A percentile compares a stretch with the other conserved stretches of the same genome.
These are phyloP conservation scores for Nothobranchius kuhntae DNA, from an alignment of 2,113 vertebrate genomes.

Conservation along the genomic window DNA sequence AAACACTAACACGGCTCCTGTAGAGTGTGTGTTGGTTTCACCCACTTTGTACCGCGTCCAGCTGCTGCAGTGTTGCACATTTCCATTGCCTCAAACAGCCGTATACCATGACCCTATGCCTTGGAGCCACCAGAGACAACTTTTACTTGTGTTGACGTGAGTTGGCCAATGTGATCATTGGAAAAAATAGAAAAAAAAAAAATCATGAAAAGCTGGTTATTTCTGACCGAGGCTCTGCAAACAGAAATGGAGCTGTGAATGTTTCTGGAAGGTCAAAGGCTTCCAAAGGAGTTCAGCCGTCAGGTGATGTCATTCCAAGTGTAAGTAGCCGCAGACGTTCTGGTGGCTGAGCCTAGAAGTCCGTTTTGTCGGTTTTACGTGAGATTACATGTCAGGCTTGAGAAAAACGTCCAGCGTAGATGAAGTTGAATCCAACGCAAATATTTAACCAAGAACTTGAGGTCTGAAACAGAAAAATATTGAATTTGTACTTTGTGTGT, in stretches of 20 bases:
- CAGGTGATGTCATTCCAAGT: background rate
- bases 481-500: background rate
- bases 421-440: conserved; percentile 3
- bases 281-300: conserved; percentile 1
- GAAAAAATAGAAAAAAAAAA: conserved; percentile 27
- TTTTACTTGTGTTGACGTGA: conserved; percentile 64
- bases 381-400: background rate
- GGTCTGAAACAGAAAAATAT: background rate
- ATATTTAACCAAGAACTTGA: background rate
- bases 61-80: conserved; percentile 16
- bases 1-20: background rate
- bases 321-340: background rate
- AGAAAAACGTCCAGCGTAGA: background rate
- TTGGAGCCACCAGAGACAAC: conserved; percentile 53
- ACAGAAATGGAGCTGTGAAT: background rate
- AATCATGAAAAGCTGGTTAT: conserved; percentile 42
- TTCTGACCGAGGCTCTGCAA: conserved; percentile 15
- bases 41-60: conserved; percentile 27
- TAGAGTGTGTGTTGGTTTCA: conserved; percentile 26
- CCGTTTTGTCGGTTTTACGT: background rate
- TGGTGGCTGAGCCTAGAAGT: background rate
- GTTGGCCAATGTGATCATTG: conserved; percentile 65
- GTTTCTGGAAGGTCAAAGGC: conserved; percentile 39
- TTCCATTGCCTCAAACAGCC: conserved; percentile 67
- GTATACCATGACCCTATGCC: conserved; percentile 58